Percentiles rank a stretch among this genome's conserved stretches.
phyloP scores from a whole-genome alignment of 2,113 vertebrate genomes.

The Trichomycterus rosablanca region DNA sequence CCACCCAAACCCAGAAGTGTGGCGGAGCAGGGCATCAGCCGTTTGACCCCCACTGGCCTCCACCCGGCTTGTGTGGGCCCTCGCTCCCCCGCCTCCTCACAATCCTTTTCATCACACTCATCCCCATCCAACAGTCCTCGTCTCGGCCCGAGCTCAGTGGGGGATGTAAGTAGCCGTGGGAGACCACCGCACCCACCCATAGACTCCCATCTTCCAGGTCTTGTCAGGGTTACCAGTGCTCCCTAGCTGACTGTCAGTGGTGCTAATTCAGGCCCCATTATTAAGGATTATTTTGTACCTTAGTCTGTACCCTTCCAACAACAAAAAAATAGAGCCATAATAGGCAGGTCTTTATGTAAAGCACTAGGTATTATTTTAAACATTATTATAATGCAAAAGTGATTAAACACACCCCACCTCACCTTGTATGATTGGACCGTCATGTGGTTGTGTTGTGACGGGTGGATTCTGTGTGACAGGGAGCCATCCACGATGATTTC shows the following conservation, averaged over 20 bases:
- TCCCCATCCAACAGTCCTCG: slow-evolving; percentile 37
- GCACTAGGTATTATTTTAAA: too few species aligned
- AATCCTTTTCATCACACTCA: slow-evolving; percentile 80
- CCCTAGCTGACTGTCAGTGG: not conserved
- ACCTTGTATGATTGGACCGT: too few species aligned
- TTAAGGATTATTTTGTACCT: too few species aligned
- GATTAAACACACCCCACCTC: too few species aligned
- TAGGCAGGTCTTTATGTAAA: too few species aligned
- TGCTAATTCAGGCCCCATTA: too few species aligned
- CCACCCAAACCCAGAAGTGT: slow-evolving; percentile 88
- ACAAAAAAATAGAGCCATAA: too few species aligned
- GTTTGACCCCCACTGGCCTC: slow-evolving; percentile 80
- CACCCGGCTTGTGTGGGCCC: slow-evolving; percentile 83
- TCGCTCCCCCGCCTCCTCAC: slow-evolving; percentile 81
- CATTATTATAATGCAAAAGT: too few species aligned
- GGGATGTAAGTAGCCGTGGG: slow-evolving; percentile 84
- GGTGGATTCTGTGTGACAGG: slow-evolving; percentile 65
- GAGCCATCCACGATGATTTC: slow-evolving; percentile 86
- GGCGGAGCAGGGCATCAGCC: slow-evolving; percentile 78
- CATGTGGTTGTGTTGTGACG: slow-evolving; percentile 37
- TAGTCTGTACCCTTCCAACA: too few species aligned
- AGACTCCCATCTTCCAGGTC: slow-evolving; percentile 22
- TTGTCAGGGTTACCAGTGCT: not conserved
- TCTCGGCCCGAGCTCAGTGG: slow-evolving; percentile 73
- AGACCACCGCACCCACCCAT: slow-evolving; percentile 38